Conservation (phyloP, 2,888 invertebrate genomes). For the Rotaria sp. region DNA sequence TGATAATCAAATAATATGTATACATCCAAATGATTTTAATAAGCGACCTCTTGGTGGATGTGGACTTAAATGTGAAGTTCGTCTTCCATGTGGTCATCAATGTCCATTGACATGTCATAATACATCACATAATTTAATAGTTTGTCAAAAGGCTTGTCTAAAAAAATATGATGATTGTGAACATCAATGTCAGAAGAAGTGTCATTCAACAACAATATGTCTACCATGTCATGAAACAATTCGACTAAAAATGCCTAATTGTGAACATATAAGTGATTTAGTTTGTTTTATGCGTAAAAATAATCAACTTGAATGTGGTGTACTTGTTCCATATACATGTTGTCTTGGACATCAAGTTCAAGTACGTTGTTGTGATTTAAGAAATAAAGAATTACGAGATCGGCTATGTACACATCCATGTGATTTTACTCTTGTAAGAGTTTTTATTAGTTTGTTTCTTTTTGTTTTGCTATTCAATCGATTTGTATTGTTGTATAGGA, state of each 20-base stretch:
- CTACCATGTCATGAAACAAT: background rate
- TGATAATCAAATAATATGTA: background rate
- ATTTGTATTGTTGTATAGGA: background rate
- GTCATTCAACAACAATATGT: background rate
- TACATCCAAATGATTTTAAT: background rate
- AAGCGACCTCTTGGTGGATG: conserved; percentile 22
- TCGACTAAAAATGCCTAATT: background rate
- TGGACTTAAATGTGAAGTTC: conserved; percentile 44
- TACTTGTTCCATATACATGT: background rate
- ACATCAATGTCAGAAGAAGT: background rate
- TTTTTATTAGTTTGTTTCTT: background rate
- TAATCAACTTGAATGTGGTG: background rate
- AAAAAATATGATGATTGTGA: conserved; percentile 1
- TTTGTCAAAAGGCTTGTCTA: background rate
- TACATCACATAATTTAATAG: background rate
- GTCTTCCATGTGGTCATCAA: conserved; percentile 42
- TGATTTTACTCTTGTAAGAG: background rate
- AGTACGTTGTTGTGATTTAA: background rate
- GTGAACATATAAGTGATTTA: conserved; percentile 4
- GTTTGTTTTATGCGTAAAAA: conserved; percentile 9
- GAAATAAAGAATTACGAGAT: background rate
- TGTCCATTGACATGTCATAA: conserved; percentile 41
- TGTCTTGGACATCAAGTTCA: background rate
- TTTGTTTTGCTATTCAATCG: background rate
- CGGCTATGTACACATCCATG: background rate